Base-by-base conservation (phyloP, 2,888 invertebrate genomes). In the Chrysodeixis includens region DNA sequence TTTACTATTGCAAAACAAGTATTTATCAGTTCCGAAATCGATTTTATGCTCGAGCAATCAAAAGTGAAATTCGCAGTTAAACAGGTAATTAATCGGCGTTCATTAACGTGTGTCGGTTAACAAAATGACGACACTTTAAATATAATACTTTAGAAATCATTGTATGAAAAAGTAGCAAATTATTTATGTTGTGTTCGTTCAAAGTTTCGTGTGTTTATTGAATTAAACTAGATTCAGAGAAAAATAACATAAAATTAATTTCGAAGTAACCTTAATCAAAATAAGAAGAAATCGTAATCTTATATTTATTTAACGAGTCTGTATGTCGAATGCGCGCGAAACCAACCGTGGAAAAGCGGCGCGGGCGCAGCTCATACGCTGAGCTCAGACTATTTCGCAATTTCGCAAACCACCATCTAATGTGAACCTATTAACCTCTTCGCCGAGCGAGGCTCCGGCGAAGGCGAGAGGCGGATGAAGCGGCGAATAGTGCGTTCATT, bases 341-440 rank as follows among this genome's bases (percentile, higher is more conserved):
- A 91, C 85, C 81, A 84, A 87, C 87, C 87, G 89, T 90, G 92
- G 90, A 92, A 91, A 91, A 91, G 88, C 87, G 86, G 86, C 90
- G 91, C 90, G 73, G 84, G 89, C 91, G 90, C 92, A 89, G 85
- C 84, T 83, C 85, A 83, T 86, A 84, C 86, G 83, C 86, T 83
- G 87, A 86, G 90, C 88, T 88, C 87, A 85, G 89, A 84, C 83
- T 89, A 90, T 94, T 94, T 94, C 94, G 94, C 93, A 94, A 90
- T 94, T 94, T 94, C 94, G 94, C 93, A 94, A 95, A 91, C 92
- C 90, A 92, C 87, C 94, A 92, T 94, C 94, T 95, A 93, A 94
- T 93, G 93, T 95, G 95, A 95, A 94, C 95, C 94, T 95, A 95
- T 95, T 95, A 95, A 95, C 95, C 95, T 95, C 94, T 94, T 90